Base-by-base conservation (phyloP, 1,140 invertebrate genomes). In the Vollenhovia emeryi region DNA sequence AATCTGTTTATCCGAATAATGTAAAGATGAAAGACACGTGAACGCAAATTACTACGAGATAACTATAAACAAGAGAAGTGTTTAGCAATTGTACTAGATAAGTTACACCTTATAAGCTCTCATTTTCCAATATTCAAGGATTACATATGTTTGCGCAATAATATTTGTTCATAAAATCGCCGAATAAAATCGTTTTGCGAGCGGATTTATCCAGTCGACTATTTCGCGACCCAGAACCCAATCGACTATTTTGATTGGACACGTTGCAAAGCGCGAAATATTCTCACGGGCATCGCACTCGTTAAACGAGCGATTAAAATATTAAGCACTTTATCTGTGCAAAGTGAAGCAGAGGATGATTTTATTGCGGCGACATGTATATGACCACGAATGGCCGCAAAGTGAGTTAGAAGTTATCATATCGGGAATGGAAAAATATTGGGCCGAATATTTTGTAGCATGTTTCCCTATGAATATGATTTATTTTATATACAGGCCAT, bases 301-400 rank as follows among this genome's bases (percentile, higher is more conserved):
- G 78, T 82, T 82, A 82, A 82, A 73, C 78, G 78, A 82, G 40
- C 78, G 78, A 82, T 82, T 82, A 82, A 82, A 82, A 82, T 82
- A 82, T 82, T 82, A 82, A 82, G 66, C 78, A 82, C 68, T 82
- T 71, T 82, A 82, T 71, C 66, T 71, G 78, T 18, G 78, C 36
- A 82, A 82, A 82, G 78, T 57, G 66, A 71, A 82, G 78, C 68
- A 24, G 66, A 73, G 78, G 66, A 57, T 82, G 78, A 82, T 82
- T 82, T 82, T 68, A 82, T 82, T 82, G 78, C 78, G 78, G 78
- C 78, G 64, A 80, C 62, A 66, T 66, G 33, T 52, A 40, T 71
- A 66, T 68, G 40, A 40, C 66, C 66, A 36, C 66, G 66, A 71
- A 71, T 71, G 78, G 78, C 66, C 66, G 50, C 66, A 82, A 71